Percentiles rank a stretch among this genome's conserved stretches.
Evolutionary conservation across 2,888 invertebrate species (phyloP).

Genomic region (Zeuzera pyrina): DNA sequence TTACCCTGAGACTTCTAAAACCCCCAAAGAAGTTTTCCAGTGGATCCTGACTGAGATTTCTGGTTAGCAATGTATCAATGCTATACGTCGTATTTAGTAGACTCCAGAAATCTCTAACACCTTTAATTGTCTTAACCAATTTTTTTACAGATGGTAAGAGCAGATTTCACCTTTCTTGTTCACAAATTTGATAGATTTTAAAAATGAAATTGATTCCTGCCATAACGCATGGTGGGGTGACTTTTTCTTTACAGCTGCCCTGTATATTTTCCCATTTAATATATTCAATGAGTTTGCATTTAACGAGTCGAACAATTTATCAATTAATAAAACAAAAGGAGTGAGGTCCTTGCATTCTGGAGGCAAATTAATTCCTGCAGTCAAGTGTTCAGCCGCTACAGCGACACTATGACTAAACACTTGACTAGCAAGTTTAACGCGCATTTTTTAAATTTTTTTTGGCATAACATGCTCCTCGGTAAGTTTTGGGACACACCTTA

Average conservation of each 20-base stretch:
- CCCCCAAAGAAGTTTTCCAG: background rate
- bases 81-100: constrained; percentile 5
- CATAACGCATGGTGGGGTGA: too few species aligned
- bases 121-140: constrained; percentile 12
- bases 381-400: constrained; percentile 1
- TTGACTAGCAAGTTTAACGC: constrained; percentile 10
- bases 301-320: background rate
- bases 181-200: background rate
- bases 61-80: background rate
- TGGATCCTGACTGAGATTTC: background rate
- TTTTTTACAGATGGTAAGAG: constrained; percentile 8
- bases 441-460: constrained; percentile 17
- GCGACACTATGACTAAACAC: constrained; percentile 9
- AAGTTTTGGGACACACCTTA: background rate
- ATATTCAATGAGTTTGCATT: background rate
- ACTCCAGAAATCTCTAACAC: constrained; percentile 7
- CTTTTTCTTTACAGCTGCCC: too few species aligned
- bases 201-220: background rate
- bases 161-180: background rate
- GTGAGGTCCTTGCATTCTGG: background rate
- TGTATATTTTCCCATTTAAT: background rate
- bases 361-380: background rate
- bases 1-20: background rate
- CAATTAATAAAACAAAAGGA: too few species aligned
- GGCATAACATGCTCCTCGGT: background rate